Evolutionary conservation across 2,113 vertebrate species (phyloP), one percentile per base, ranked within the genome.

Genomic region (Alosa alosa): DNA sequence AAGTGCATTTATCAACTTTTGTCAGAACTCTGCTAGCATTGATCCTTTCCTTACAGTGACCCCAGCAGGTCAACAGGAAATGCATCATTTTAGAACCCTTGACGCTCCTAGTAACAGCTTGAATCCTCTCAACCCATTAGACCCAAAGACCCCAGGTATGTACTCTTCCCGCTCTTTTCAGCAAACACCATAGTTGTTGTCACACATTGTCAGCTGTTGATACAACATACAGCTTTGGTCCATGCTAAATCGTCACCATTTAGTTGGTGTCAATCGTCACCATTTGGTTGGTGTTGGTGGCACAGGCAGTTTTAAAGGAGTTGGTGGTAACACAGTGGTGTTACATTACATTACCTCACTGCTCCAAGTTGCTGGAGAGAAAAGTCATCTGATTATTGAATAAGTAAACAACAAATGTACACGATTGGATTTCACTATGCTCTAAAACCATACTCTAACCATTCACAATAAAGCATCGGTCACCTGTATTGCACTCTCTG

Each of bases 71-170:
- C 20, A 75, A 1, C 64, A 86, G 82, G 90, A 94, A 17, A 89
- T 91, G 85, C 91, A 46, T 11, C 82, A 82, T 15, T 92, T 82
- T 86, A 82, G 88, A 60, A 36, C 44, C 15, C 47, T 72, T 60
- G 44, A 72, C 31, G 52, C 85, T 20, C 10, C 45, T 3, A 36
- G 13, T 11, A 39, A 39, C 72, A 44, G 17, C 4, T 20, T 41
- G 45, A 72, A 85, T 13, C 7, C 13, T 81, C 49, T 36, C 50
- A 31, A 1, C n/a, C 78, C 83, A 22, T 46, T 55, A 1, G 86
- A 92, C 31, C 50, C 86, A 47, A 85, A 90, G 36, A n/a, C 75
- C 1, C 20, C 50, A 90, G 92, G 93, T 94, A 89, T 84, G 39
- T 25, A 17, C 60, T 31, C 31, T 20, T 72, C 31, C 25, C 13